phyloP scores from a whole-genome alignment of 2,797 vertebrate species.

The Arremon brunneinucha region DNA sequence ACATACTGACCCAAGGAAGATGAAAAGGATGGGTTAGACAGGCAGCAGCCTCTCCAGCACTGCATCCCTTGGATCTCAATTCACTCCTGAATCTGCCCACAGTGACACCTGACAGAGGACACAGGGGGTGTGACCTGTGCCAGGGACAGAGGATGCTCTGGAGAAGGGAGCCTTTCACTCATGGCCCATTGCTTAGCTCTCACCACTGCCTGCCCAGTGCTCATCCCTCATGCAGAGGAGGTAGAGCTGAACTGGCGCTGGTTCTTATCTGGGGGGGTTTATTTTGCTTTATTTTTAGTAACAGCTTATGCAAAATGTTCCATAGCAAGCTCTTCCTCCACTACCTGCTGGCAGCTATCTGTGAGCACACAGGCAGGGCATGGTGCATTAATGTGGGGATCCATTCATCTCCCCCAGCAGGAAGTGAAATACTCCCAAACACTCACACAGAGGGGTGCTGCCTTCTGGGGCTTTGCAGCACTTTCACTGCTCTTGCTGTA shows the following conservation, averaged over 20 bases:
- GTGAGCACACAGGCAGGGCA: background rate
- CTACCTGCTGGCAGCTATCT: background rate
- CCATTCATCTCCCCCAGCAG: background rate
- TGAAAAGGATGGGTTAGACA: background rate
- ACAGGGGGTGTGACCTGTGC: background rate
- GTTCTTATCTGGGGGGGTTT: background rate
- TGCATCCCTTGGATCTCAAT: background rate
- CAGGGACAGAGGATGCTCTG: background rate
- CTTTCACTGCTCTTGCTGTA: background rate
- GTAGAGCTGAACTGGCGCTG: background rate
- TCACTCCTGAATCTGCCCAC: background rate
- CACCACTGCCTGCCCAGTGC: background rate
- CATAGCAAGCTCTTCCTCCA: background rate
- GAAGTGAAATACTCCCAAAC: background rate
- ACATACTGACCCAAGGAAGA: background rate
- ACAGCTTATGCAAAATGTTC: background rate
- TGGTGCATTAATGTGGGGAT: accelerated
- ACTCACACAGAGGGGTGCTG: background rate
- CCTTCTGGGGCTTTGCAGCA: background rate
- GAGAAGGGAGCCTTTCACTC: background rate
- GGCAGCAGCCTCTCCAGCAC: background rate
- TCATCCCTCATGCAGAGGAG: background rate
- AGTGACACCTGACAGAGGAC: background rate
- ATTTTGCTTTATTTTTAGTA: background rate
- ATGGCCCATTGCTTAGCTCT: background rate